A percentile compares a stretch with the other conserved stretches of the same genome.
phyloP scores from a whole-genome alignment of 2,888 invertebrate species.

The Lottia gigantea region DNA sequence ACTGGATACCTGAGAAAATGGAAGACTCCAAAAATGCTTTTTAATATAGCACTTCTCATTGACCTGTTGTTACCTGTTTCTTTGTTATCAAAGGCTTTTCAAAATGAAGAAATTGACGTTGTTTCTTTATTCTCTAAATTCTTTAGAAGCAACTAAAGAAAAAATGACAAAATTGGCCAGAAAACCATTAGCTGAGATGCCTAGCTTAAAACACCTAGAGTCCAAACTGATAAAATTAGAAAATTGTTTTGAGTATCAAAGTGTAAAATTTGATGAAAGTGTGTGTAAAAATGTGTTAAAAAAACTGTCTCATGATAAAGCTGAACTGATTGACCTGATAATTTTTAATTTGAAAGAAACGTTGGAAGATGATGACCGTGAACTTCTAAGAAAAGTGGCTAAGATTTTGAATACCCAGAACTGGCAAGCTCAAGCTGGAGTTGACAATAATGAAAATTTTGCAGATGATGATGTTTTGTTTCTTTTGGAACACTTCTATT shows the following conservation, averaged over 20 bases:
- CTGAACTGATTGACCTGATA: too few relatives aligned
- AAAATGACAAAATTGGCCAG: too few relatives aligned
- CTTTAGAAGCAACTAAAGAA: too few relatives aligned
- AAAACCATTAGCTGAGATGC: too few relatives aligned
- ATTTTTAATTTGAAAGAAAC: too few relatives aligned
- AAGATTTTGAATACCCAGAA: background rate
- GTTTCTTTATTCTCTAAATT: background rate
- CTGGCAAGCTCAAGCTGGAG: background rate
- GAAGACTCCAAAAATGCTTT: constrained; percentile 17
- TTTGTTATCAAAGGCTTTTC: constrained; percentile 12
- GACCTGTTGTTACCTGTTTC: constrained; percentile 12
- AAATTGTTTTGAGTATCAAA: background rate
- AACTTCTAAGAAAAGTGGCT: background rate
- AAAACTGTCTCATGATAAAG: too few relatives aligned
- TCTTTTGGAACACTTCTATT: background rate
- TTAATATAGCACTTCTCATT: constrained; percentile 11
- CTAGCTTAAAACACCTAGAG: background rate
- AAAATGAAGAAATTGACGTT: constrained; percentile 15
- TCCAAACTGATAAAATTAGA: background rate
- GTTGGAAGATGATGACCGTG: too few relatives aligned
- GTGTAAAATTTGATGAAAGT: background rate
- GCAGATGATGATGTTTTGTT: background rate
- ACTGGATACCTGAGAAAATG: constrained; percentile 14
- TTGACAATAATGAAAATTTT: background rate
- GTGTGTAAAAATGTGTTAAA: too few relatives aligned